Evolutionary conservation across 1,140 invertebrate species (phyloP), one percentile per base, ranked within the genome.

Genomic region (Drosophila littoralis): DNA sequence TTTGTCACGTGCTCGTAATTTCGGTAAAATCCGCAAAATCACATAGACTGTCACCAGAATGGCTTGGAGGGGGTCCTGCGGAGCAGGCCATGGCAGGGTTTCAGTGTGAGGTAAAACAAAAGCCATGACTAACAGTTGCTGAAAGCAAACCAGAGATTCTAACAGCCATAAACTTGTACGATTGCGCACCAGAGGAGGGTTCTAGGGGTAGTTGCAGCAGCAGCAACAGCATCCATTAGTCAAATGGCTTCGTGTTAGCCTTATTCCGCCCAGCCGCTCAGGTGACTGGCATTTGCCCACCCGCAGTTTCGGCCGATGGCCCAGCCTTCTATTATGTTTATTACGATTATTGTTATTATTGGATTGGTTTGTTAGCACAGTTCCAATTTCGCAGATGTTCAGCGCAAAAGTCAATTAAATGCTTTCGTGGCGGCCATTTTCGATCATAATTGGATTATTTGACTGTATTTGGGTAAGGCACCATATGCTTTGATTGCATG

Each of bases 1-100:
- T 88, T 89, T 89, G 84, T 89, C 84, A 88, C 84, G 84, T 88
- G 84, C 80, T 72, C 59, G 83, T 89, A 83, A 84, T 89, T 88
- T 89, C 60, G 67, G 50, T 58, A 65, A 77, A 89, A 89, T 88
- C 80, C 74, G 68, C 74, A 89, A 88, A 89, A 88, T 83, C 83
- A 77, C 73, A 88, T 66, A 82, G 51, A 72, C 35, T 33, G 28
- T n/a, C 15, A 12, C 45, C 17, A 69, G 6, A 17, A 42, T 22
- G 10, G 10, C 40, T 38, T 22, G 6, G 54, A 45, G 12, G 42
- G 42, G 15, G 42, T 45, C 42, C 42, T 8, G 7, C 42, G 0
- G 42, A 8, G 42, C 42, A 8, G 32, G n/a, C 28, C 12, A 55
- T 57, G 22, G 22, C 38, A 38, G 15, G 43, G 69, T 51, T 60